Percentiles rank a stretch among this genome's conserved stretches.
phyloP scores from a whole-genome alignment of 2,113 vertebrate genomes.

The Hippocampus comes region DNA sequence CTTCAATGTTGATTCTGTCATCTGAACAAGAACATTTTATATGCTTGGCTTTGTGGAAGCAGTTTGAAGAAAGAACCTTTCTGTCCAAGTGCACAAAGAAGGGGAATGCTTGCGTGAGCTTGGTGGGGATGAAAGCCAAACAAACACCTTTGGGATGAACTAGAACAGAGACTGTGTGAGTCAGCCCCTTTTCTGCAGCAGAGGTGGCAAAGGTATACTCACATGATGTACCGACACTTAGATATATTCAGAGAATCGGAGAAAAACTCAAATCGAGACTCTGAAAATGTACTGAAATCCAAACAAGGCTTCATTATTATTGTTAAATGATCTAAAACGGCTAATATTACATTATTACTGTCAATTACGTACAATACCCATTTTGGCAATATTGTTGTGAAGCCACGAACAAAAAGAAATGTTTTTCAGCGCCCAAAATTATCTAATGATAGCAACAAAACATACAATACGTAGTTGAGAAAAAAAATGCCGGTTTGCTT shows the following conservation, averaged over 20 bases:
- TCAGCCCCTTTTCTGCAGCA: not conserved
- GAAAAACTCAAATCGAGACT: too few species aligned
- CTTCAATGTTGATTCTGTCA: not conserved
- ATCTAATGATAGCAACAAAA: constrained; percentile 9
- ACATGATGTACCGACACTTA: not conserved
- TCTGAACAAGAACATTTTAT: not conserved
- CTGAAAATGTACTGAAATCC: too few species aligned
- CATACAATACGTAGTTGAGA: not conserved
- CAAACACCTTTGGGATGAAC: not conserved
- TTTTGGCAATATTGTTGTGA: too few species aligned
- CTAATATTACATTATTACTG: too few species aligned
- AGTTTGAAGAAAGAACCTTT: not conserved
- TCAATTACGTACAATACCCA: too few species aligned
- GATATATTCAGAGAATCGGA: not conserved
- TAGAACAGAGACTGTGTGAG: not conserved
- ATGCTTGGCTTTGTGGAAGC: not conserved
- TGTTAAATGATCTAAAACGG: too few species aligned
- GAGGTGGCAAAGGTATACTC: too few species aligned
- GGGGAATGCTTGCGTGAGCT: not conserved
- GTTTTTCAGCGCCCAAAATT: too few species aligned
- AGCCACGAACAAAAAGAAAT: too few species aligned
- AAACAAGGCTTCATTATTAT: too few species aligned
- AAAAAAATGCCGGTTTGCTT: constrained; percentile 20
- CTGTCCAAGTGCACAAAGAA: not conserved
- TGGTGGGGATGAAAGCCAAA: not conserved